Conservation (phyloP, 1,140 invertebrate species). For the Lucilia sericata region DNA sequence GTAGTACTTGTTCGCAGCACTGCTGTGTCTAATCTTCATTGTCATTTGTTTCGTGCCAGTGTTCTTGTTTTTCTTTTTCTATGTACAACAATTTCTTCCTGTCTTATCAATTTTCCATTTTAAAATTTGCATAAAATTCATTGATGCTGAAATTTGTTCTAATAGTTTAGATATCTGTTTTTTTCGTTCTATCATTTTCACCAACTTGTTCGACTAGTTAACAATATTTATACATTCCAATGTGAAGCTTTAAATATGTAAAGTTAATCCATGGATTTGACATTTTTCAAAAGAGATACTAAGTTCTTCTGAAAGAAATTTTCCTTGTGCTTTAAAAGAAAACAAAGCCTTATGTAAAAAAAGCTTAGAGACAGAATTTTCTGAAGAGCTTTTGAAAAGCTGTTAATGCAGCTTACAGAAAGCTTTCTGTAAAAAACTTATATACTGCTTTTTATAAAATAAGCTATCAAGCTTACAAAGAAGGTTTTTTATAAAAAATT, state of each 20-base stretch:
- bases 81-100: conserved; percentile 16
- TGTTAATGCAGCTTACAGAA: no score
- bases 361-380: no score
- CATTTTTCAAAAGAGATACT: no score
- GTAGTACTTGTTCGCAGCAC: not conserved
- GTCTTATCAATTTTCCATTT: conserved; percentile 22
- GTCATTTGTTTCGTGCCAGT: conserved; percentile 15
- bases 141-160: conserved; percentile 18
- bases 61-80: not conserved
- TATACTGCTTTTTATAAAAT: no score
- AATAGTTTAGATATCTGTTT: not conserved
- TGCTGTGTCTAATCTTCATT: not conserved
- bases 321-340: no score
- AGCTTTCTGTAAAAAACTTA: no score
- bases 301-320: no score
- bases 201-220: not conserved
- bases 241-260: not conserved
- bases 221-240: not conserved
- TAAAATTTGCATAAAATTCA: conserved; percentile 19
- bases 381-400: no score
- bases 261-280: not conserved
- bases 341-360: no score
- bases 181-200: not conserved
- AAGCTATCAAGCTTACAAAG: no score
- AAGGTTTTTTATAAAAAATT: no score